Conservation (phyloP, 2,888 invertebrate genomes). For the Leucozona laternaria region DNA sequence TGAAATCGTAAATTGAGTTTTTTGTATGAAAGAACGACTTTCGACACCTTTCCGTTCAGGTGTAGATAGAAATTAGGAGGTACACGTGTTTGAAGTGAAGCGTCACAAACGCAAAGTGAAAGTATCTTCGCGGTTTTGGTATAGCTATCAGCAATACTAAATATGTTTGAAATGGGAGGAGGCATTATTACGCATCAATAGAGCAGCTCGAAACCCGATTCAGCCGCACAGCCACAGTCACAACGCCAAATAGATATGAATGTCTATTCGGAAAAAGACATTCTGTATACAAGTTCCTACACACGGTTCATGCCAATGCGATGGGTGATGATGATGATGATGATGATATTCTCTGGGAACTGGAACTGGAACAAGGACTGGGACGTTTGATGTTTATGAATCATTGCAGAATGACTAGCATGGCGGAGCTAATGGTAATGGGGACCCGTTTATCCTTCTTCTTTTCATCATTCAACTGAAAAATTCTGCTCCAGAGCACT, state of each 20-base stretch:
- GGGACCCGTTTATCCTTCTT: slow-evolving; percentile 40
- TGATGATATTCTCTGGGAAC: slow-evolving; percentile 1
- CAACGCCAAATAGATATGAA: slow-evolving; percentile 8
- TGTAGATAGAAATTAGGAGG: neutral
- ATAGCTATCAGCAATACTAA: neutral
- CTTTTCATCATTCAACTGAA: slow-evolving; percentile 60
- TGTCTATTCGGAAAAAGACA: slow-evolving; percentile 38
- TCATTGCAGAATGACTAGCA: slow-evolving; percentile 25
- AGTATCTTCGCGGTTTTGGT: slow-evolving; percentile 46
- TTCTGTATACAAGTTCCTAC: neutral
- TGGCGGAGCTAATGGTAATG: neutral
- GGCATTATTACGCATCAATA: slow-evolving; percentile 61
- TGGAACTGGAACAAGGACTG: neutral
- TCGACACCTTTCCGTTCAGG: neutral
- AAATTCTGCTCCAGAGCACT: slow-evolving; percentile 56
- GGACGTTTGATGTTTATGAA: slow-evolving; percentile 49
- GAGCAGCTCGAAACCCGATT: slow-evolving; percentile 18
- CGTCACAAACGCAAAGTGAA: slow-evolving; percentile 34
- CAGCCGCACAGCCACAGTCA: neutral
- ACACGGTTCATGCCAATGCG: neutral
- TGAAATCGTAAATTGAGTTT: neutral
- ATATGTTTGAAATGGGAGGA: neutral
- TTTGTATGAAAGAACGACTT: neutral
- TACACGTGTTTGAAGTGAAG: slow-evolving; percentile 13
- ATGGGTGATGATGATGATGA: neutral